Percentiles rank a stretch among this genome's conserved stretches.
Evolutionary conservation across 2,888 invertebrate species (phyloP).

Genomic region (Boloria euphrosyne): DNA sequence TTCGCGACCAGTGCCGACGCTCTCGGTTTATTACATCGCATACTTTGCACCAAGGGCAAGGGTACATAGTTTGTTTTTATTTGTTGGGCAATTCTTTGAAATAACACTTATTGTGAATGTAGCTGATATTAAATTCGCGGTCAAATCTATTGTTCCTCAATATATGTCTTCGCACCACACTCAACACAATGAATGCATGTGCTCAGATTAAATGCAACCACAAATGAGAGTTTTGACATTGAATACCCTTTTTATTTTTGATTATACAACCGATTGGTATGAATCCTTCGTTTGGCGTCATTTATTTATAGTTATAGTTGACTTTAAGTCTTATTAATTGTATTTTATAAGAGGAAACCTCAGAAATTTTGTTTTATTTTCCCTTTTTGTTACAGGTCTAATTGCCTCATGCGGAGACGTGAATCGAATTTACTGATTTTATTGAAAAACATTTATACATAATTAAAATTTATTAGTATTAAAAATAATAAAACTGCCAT

Average conservation of each 20-base stretch:
- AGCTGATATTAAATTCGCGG: slow-evolving; percentile 52
- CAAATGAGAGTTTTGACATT: slow-evolving; percentile 43
- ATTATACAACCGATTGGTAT: slow-evolving; percentile 13
- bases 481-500: slow-evolving; percentile 43
- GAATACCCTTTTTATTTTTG: slow-evolving; percentile 27
- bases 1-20: slow-evolving; percentile 45
- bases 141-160: slow-evolving; percentile 59
- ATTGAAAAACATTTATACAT: slow-evolving; percentile 23
- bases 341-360: slow-evolving; percentile 19
- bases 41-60: slow-evolving; percentile 76
- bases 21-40: slow-evolving; percentile 61
- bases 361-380: slow-evolving; percentile 12
- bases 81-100: slow-evolving; percentile 63
- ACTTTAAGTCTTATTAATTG: slow-evolving; percentile 6
- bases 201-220: slow-evolving; percentile 56
- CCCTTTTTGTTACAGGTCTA: slow-evolving; percentile 69
- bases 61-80: slow-evolving; percentile 64
- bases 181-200: slow-evolving; percentile 48
- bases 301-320: not conserved
- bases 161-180: slow-evolving; percentile 45
- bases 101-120: slow-evolving; percentile 46
- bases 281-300: slow-evolving; percentile 1
- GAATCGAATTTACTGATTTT: slow-evolving; percentile 26
- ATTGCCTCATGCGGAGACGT: slow-evolving; percentile 42
- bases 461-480: slow-evolving; percentile 7